These are phyloP conservation scores for Eilema sororculum DNA, from an alignment of 2,888 invertebrate genomes.

Conservation along the genomic window DNA sequence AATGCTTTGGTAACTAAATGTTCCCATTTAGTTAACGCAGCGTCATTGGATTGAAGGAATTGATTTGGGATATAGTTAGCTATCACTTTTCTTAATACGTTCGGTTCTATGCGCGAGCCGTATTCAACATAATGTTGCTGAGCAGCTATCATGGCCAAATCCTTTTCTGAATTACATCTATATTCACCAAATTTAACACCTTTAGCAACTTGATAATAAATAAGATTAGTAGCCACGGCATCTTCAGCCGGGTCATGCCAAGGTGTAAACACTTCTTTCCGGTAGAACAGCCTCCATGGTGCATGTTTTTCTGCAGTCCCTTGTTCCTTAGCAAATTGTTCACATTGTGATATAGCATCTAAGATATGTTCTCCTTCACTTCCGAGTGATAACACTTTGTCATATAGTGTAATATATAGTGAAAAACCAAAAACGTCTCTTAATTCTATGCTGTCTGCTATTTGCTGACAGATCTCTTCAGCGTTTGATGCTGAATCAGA, in stretches of 20 bases:
- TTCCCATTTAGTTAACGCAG: constrained; percentile 90
- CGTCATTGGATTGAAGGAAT: constrained; percentile 88
- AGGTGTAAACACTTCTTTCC: constrained; percentile 96
- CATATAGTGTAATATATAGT: constrained; percentile 95
- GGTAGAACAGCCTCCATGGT: constrained; percentile 95
- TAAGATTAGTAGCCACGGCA: constrained; percentile 93
- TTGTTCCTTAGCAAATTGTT: constrained; percentile 97
- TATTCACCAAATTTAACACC: constrained; percentile 98
- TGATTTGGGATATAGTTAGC: constrained; percentile 94
- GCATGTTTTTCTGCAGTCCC: constrained; percentile 94
- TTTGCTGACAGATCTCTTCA: constrained; percentile 93
- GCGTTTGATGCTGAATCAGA: constrained; percentile 97
- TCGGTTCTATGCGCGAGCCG: constrained; percentile 89
- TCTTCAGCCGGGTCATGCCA: constrained; percentile 97
- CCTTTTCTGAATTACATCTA: constrained; percentile 93
- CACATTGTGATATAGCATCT: constrained; percentile 98
- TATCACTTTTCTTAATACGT: constrained; percentile 90
- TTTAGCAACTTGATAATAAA: constrained; percentile 95
- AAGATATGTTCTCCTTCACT: constrained; percentile 96
- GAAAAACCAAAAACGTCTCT: constrained; percentile 96
- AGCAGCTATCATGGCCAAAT: constrained; percentile 95
- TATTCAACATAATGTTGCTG: constrained; percentile 96
- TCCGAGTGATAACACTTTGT: constrained; percentile 96
- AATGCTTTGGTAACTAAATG: constrained; percentile 91
- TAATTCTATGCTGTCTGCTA: constrained; percentile 92